Base-by-base conservation (phyloP, 2,113 vertebrate genomes). In the Oenanthe oenanthe region DNA sequence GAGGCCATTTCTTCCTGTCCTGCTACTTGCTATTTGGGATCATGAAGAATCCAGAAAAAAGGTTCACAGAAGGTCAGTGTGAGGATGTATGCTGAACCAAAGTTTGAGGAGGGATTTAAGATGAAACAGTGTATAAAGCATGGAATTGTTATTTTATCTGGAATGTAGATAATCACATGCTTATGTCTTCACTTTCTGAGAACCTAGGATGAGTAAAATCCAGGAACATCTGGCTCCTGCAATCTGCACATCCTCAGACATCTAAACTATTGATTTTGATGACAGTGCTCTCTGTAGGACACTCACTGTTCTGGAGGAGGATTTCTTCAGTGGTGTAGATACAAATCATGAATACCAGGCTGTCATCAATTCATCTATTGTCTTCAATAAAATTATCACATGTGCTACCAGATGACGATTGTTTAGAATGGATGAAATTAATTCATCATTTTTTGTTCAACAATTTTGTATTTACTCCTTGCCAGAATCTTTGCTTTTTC, bases 171-270 rank as follows among this genome's bases (percentile, higher is more conserved):
- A 67, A 70, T 76, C 54, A 38, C 38, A 53, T 42, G 20, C n/a
- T 82, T 43, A 63, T 56, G 29, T 60, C 50, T 76, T 83, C 17
- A 68, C 58, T 79, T 83, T 73, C 50, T 85, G 77, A 85, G 85
- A 85, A 48, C 17, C 18, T 2, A 24, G 22, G 58, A 72, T 50
- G 25, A 65, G 20, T 75, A 88, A 76, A 85, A 65, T 45, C 29
- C 71, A 79, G 15, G 19, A 85, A 88, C 50, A 85, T 72, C 66
- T 85, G 66, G 16, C 87, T 94, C 62, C 53, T 78, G n/a, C 62
- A 89, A 10, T 67, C 73, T 87, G 43, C 29, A 74, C 71, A 57
- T 61, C 42, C 31, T 75, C 74, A 85, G 57, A 34, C 50, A 38
- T 75, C 34, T 40, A 51, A 60, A 24, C 20, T 66, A 40, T 31